A percentile compares a stretch with the other conserved stretches of the same genome.
Evolutionary conservation across 2,888 invertebrate genomes (phyloP).

Genomic region (Leptopterna dolabrata): DNA sequence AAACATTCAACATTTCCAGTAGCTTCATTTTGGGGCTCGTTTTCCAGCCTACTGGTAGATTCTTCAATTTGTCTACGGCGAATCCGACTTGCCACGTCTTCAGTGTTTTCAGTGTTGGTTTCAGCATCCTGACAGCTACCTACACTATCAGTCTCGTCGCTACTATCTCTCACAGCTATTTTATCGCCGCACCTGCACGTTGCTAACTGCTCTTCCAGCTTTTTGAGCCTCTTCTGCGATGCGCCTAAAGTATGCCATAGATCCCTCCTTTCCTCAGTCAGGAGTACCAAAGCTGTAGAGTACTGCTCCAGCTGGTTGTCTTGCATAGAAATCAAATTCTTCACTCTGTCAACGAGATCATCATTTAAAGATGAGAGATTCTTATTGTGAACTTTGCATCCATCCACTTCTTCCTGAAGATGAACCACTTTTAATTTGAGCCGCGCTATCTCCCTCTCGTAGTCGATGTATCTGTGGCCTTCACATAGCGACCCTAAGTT

Average conservation of each 20-base stretch:
- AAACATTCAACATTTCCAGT: background rate
- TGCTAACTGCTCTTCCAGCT: background rate
- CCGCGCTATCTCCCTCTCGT: constrained; percentile 33
- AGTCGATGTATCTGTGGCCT: constrained; percentile 26
- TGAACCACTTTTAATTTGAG: constrained; percentile 23
- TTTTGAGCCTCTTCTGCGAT: background rate
- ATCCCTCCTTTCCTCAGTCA: constrained; percentile 34
- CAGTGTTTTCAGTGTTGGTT: background rate
- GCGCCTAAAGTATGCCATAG: background rate
- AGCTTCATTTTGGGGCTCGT: background rate
- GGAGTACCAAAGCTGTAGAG: constrained; percentile 34
- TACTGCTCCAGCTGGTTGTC: constrained; percentile 40
- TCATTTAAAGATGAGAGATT: constrained; percentile 27
- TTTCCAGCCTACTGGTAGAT: background rate
- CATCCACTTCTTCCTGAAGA: constrained; percentile 41
- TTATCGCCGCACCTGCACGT: background rate
- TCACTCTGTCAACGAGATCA: constrained; percentile 24
- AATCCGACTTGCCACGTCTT: constrained; percentile 10
- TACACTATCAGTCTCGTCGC: constrained; percentile 4
- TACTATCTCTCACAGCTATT: background rate
- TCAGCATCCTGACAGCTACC: background rate
- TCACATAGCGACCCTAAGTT: constrained; percentile 19
- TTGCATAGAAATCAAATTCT: constrained; percentile 45
- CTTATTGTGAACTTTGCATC: constrained; percentile 6
- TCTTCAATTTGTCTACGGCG: background rate